phyloP scores from a whole-genome alignment of 2,888 invertebrate species.

The Orthosia cruda region DNA sequence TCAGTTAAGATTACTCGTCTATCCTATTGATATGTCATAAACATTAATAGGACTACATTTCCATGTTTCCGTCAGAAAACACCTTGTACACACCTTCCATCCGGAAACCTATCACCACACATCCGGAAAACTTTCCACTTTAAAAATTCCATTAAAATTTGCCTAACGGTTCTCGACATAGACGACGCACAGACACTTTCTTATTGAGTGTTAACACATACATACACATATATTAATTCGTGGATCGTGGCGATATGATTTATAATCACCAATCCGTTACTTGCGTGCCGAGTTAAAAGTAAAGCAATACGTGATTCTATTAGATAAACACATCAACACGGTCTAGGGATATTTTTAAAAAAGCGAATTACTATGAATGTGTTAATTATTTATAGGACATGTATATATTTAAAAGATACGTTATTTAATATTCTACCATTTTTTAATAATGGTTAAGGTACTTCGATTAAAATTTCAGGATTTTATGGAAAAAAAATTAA shows the following conservation, averaged over 20 bases:
- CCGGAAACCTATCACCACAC: slow-evolving; percentile 16
- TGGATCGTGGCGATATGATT: slow-evolving; percentile 51
- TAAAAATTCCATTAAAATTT: slow-evolving; percentile 39
- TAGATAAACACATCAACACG: too few species aligned
- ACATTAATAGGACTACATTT: not conserved
- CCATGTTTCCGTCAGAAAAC: not conserved
- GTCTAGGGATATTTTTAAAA: too few species aligned
- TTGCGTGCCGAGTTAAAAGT: not conserved
- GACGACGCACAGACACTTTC: slow-evolving; percentile 40
- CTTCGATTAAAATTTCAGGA: too few species aligned
- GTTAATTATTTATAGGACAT: too few species aligned
- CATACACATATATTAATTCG: slow-evolving; percentile 51
- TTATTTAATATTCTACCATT: too few species aligned
- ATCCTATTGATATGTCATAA: not conserved
- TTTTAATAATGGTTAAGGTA: too few species aligned
- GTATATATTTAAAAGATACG: too few species aligned
- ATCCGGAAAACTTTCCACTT: slow-evolving; percentile 34
- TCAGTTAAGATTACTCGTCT: not conserved
- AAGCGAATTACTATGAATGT: too few species aligned
- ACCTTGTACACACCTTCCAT: not conserved
- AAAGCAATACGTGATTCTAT: slow-evolving; percentile 48
- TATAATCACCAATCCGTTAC: slow-evolving; percentile 44
- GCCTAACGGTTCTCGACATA: slow-evolving; percentile 38
- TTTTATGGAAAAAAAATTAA: too few species aligned
- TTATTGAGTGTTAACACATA: slow-evolving; percentile 43